Base-by-base conservation (phyloP, 2,888 invertebrate genomes). In the Tupiocoris notatus region DNA sequence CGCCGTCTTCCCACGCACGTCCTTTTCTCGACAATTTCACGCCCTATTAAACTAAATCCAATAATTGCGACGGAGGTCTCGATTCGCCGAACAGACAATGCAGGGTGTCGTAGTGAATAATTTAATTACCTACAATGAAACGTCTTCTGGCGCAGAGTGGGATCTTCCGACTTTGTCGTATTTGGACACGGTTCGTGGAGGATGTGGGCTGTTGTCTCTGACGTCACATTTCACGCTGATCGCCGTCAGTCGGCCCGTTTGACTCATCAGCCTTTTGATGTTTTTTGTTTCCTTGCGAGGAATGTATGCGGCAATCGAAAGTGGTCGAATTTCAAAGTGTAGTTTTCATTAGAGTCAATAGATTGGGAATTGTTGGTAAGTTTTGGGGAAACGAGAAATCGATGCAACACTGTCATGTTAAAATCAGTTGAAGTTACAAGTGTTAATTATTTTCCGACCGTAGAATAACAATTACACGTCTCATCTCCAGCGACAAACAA, bases 21-120 rank as follows among this genome's bases (percentile, higher is more conserved):
- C 56, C 70, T 22, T 58, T 39, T 39, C 39, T 39, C 68, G n/a
- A 39, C 73, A 62, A 73, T 73, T 73, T 73, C 73, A 73, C 73
- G 73, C 73, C 63, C 73, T 62, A 73, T 73, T 39, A 73, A 73
- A 73, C 39, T 73, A 73, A 73, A 73, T 73, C 62, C 73, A 73
- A 73, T 73, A 73, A 73, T 73, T 73, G 73, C 39, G 22, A 18
- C 21, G 25, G 58, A 20, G 63, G 62, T 20, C 39, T 54, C 73
- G 62, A 73, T 7, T 73, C 62, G 73, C 17, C 57, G 62, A 63
- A 73, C 25, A 62, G 73, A 63, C 73, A 73, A 63, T 73, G 39
- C 63, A 25, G 22, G 59, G 2, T 20, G 22, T 59, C 58, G 59
- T 70, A 24, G 39, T 70, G 70, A 70, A 70, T 70, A 70, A 70